Evolutionary conservation across 2,113 vertebrate genomes (phyloP).

Genomic region (Alethe castanea): DNA sequence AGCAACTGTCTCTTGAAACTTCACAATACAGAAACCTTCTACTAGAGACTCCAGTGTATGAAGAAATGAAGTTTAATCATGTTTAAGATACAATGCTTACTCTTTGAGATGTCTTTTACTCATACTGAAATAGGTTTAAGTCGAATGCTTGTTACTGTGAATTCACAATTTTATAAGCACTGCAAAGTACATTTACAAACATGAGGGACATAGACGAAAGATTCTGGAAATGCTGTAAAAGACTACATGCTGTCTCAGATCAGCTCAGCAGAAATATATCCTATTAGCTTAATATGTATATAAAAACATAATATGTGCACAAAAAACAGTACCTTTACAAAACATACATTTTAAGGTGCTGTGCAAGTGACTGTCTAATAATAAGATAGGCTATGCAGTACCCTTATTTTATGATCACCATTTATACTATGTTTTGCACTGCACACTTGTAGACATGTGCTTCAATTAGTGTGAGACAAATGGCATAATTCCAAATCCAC

Average conservation of each 20-base stretch:
- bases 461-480: slow-evolving; percentile 59
- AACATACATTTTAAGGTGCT: neutral
- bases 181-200: neutral
- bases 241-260: neutral
- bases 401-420: neutral
- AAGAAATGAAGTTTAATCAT: neutral
- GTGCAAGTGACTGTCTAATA: neutral
- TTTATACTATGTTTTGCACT: slow-evolving; percentile 11
- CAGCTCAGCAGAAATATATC: slow-evolving; percentile 25
- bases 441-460: neutral
- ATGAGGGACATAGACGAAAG: neutral
- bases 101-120: neutral
- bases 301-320: neutral
- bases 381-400: neutral
- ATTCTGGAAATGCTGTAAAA: neutral
- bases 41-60: neutral
- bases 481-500: slow-evolving; percentile 19
- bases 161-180: neutral
- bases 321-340: neutral
- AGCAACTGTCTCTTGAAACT: neutral
- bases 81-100: neutral
- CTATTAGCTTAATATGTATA: neutral
- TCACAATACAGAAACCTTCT: neutral
- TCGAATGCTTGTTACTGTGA: neutral
- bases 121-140: neutral